Conservation (phyloP, 2,113 vertebrate genomes). For the Catharus fuscescens region DNA sequence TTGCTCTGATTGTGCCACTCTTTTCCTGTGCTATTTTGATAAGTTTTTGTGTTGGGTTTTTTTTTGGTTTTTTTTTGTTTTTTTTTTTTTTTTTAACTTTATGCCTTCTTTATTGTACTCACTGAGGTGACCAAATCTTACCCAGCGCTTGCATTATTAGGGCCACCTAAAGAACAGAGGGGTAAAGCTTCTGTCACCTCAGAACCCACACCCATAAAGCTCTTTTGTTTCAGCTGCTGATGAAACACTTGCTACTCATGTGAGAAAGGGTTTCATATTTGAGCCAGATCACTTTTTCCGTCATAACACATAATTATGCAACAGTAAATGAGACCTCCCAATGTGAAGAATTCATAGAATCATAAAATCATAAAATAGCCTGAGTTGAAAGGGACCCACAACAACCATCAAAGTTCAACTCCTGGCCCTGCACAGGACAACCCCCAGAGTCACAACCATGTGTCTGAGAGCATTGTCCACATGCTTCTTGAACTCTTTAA, state of each 20-base stretch:
- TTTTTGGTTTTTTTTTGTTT: no score
- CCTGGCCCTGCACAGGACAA: not conserved
- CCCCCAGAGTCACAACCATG: rapidly evolving
- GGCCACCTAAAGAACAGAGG: rapidly evolving
- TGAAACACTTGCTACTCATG: not conserved
- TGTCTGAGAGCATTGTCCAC: not conserved
- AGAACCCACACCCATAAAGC: not conserved
- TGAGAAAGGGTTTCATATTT: not conserved
- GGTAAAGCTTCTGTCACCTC: not conserved
- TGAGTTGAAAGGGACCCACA: not conserved
- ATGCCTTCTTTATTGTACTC: not conserved
- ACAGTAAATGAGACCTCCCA: not conserved
- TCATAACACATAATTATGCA: not conserved
- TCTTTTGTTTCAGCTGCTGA: not conserved
- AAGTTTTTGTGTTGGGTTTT: not conserved
- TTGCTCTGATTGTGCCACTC: not conserved
- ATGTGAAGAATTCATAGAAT: not conserved
- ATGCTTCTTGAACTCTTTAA: not conserved
- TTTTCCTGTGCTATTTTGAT: not conserved
- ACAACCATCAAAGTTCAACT: rapidly evolving
- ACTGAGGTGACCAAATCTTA: not conserved
- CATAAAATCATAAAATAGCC: not conserved
- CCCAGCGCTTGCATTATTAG: not conserved
- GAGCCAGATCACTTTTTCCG: not conserved
- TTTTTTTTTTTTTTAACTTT: not conserved